Evolutionary conservation across 2,797 vertebrate species (phyloP).

Genomic region (Melanotaenia nigrans): DNA sequence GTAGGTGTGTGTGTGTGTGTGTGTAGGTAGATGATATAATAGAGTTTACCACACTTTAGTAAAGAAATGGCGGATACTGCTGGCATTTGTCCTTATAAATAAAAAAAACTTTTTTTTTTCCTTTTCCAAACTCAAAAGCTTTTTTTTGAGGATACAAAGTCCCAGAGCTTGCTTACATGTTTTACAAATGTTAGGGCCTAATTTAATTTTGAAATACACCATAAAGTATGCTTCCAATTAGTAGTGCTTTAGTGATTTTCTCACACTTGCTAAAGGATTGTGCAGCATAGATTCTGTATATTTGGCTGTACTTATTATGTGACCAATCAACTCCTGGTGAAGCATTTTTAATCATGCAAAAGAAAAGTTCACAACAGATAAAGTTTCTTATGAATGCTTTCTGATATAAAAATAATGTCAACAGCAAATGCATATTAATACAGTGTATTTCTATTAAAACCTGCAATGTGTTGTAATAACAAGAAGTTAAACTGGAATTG

Average conservation of each 20-base stretch:
- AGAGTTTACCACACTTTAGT: slow-evolving; percentile 1
- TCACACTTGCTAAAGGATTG: neutral
- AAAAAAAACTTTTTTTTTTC: neutral
- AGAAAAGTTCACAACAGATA: too few relatives aligned
- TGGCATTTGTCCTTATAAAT: neutral
- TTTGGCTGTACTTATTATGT: neutral
- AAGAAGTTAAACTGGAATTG: too few relatives aligned
- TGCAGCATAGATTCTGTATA: neutral
- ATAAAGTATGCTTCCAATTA: neutral
- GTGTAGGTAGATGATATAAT: neutral
- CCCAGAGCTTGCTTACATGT: neutral
- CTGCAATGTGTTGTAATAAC: too few relatives aligned
- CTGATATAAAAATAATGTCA: too few relatives aligned
- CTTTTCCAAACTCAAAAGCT: neutral
- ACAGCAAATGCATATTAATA: too few relatives aligned
- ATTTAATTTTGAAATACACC: neutral
- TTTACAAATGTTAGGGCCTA: neutral
- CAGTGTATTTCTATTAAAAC: too few relatives aligned
- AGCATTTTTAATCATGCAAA: too few relatives aligned
- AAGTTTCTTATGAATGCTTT: too few relatives aligned
- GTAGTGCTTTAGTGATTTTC: neutral
- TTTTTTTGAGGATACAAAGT: neutral
- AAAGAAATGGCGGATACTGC: neutral
- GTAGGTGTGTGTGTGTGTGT: neutral
- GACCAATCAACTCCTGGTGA: neutral